Base-by-base conservation (phyloP, 2,888 invertebrate species). In the Orgyia antiqua region DNA sequence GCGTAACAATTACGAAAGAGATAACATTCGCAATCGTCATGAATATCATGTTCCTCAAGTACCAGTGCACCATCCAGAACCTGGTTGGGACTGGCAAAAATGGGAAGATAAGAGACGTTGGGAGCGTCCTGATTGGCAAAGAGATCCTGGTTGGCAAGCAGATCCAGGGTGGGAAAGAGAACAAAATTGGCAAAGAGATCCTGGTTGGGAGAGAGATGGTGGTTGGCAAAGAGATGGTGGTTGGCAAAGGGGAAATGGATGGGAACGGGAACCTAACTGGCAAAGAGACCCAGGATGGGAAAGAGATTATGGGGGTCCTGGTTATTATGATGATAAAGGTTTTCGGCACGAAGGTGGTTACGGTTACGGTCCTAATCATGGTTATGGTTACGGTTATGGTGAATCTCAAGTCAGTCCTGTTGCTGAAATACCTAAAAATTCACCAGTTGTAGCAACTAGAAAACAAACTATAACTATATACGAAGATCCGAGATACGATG, bases 401-500 rank as follows among this genome's bases (percentile, higher is more conserved):
- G 86, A 86, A 50, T 76, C 82, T 13, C 58, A 78, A 35, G 51
- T 74, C 3, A 53, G 51, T 21, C 77, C 78, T 1, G 72, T 79
- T 1, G 74, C 74, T 2, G 62, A 78, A 51, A 48, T 75, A 19
- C 78, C 80, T 7, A 61, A 60, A 31, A 68, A 76, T 29, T 64
- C 68, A 2, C 83, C 86, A 4, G 71, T 82, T 1, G 76, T 84
- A 9, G 79, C 84, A 1, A 79, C 74, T 29, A 68, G 84, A 21
- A 79, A 83, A 40, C 86, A 87, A 50, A 87, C 87, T 8, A 87
- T 87, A 34, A 87, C 87, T 2, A 87, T 87, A 33, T 87, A 87
- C 34, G 87, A 87, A 56, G 87, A 87, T 49, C 87, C 87, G 4
- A 67, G 87, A 40, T 83, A 87, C 39, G 63, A 70, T 24, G 82